Conservation (phyloP, 1,140 invertebrate species). For the Micrasema minimum region DNA sequence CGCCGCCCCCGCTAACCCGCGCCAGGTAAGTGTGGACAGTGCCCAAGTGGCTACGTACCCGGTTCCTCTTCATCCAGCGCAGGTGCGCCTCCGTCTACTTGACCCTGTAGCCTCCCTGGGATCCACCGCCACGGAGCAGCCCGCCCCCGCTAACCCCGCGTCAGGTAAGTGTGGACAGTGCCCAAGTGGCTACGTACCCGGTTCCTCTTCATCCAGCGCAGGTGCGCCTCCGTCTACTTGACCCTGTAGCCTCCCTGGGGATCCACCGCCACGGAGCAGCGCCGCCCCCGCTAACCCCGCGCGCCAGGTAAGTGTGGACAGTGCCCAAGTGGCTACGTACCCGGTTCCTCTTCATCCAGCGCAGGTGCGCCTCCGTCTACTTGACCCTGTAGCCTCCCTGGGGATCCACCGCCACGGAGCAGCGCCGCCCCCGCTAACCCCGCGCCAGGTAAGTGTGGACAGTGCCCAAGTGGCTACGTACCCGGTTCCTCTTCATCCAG, state of each 20-base stretch:
- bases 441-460: neutral
- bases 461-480: slow-evolving; percentile 62
- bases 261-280: slow-evolving; percentile 78
- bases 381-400: neutral
- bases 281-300: slow-evolving; percentile 62
- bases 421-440: neutral
- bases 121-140: slow-evolving; percentile 76
- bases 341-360: neutral
- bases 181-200: slow-evolving; percentile 72
- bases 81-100: neutral
- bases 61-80: neutral
- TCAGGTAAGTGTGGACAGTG: too few relatives aligned
- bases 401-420: neutral
- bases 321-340: too few relatives aligned
- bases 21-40: too few relatives aligned
- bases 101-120: too few relatives aligned
- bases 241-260: slow-evolving; percentile 71
- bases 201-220: slow-evolving; percentile 85
- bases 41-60: too few relatives aligned
- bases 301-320: too few relatives aligned
- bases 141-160: slow-evolving; percentile 60
- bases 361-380: neutral
- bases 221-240: slow-evolving; percentile 66
- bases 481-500: slow-evolving; percentile 87
- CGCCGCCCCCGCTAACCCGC: slow-evolving; percentile 64